Conservation (phyloP, 2,888 invertebrate species). For the Heteromyza rotundicornis region DNA sequence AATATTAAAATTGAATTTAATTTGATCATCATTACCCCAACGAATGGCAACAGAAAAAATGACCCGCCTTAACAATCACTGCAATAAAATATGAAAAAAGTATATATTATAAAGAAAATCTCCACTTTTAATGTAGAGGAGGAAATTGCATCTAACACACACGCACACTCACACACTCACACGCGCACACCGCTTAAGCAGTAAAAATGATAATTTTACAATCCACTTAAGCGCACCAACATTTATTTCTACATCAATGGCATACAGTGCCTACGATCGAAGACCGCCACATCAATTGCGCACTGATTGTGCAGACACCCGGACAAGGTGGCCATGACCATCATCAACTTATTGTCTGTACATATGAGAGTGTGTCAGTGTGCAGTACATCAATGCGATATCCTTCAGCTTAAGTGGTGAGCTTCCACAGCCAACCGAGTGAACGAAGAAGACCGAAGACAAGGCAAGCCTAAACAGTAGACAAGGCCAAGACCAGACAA, state of each 20-base stretch:
- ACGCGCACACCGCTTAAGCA: background rate
- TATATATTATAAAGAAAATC: no score
- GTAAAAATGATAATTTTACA: constrained; percentile 2
- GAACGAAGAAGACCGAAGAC: background rate
- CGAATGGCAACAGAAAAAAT: background rate
- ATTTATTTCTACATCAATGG: background rate
- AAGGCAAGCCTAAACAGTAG: background rate
- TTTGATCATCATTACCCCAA: background rate
- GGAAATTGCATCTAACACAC: no score
- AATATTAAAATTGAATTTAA: background rate
- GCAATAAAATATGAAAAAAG: background rate
- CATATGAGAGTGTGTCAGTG: background rate
- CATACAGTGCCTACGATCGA: background rate
- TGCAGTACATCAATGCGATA: background rate
- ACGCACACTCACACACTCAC: no score
- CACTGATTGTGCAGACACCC: background rate
- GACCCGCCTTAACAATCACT: background rate
- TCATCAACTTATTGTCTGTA: background rate
- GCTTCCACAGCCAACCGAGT: background rate
- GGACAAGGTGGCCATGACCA: background rate
- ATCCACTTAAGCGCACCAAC: background rate
- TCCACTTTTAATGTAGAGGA: no score
- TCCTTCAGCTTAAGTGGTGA: background rate
- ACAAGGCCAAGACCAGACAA: no score
- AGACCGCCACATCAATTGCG: background rate